Evolutionary conservation across 2,113 vertebrate genomes (phyloP).

Genomic region (Vulpes vulpes): DNA sequence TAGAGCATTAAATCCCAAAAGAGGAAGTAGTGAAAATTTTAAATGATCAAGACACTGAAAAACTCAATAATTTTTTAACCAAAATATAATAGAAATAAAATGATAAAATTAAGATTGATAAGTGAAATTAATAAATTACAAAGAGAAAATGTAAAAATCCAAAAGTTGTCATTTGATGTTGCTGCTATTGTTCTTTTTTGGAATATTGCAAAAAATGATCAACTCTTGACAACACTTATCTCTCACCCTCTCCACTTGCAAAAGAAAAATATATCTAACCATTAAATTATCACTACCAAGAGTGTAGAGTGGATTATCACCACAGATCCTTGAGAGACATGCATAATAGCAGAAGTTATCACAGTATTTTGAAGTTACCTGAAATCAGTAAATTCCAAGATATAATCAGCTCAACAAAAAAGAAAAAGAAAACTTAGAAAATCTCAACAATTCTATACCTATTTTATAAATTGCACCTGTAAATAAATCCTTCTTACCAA

Average conservation of each 20-base stretch:
- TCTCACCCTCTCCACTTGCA: neutral
- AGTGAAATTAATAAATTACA: neutral
- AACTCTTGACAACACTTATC: neutral
- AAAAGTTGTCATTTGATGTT: neutral
- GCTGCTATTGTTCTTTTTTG: neutral
- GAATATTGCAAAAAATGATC: neutral
- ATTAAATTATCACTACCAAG: neutral
- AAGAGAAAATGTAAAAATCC: neutral
- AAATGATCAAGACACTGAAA: neutral
- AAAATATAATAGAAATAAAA: neutral
- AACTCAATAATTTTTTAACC: neutral
- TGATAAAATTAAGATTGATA: neutral
- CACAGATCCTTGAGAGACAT: neutral
- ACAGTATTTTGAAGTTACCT: neutral
- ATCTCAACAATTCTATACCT: neutral
- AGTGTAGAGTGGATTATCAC: neutral
- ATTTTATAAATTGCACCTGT: neutral
- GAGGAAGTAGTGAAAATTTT: neutral
- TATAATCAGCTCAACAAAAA: neutral
- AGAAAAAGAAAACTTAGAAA: neutral
- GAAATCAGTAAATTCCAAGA: neutral
- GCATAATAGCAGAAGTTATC: neutral
- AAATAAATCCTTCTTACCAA: neutral
- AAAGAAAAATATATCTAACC: neutral
- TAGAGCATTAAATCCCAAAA: neutral